phyloP scores from a whole-genome alignment of 1,140 invertebrate genomes.

The Philopotamus ludificatus region DNA sequence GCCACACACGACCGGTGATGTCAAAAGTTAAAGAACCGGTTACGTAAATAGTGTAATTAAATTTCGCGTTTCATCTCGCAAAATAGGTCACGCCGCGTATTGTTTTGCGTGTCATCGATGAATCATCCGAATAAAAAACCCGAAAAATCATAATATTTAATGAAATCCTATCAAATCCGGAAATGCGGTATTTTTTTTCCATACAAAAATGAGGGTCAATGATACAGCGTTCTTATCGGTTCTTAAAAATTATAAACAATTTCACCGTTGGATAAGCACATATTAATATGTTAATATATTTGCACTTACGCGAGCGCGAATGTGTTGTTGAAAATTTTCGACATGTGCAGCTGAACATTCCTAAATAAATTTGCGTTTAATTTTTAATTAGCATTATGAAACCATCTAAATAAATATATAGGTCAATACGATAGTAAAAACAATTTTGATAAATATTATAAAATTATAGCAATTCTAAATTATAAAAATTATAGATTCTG shows the following conservation, averaged over 20 bases:
- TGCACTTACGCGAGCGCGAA: neutral
- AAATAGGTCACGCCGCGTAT: slow-evolving; percentile 8
- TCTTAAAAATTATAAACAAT: neutral
- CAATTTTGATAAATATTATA: no score
- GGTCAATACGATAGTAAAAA: no score
- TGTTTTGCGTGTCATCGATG: neutral
- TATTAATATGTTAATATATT: neutral
- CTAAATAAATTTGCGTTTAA: no score
- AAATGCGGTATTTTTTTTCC: neutral
- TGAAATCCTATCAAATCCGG: neutral
- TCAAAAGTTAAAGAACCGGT: slow-evolving; percentile 9
- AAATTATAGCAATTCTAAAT: no score
- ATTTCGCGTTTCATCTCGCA: neutral
- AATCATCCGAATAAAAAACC: neutral
- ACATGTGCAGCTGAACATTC: no score
- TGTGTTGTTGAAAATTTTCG: neutral
- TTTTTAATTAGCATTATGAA: no score
- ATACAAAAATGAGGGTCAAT: neutral
- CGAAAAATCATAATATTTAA: neutral
- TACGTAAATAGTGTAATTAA: slow-evolving; percentile 17
- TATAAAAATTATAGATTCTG: no score
- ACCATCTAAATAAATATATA: no score
- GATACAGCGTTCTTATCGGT: neutral
- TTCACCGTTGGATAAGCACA: neutral
- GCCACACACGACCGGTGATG: slow-evolving; percentile 12